These are phyloP conservation scores for Cephus rjabovi DNA, from an alignment of 2,888 invertebrate species.

Conservation along the genomic window DNA sequence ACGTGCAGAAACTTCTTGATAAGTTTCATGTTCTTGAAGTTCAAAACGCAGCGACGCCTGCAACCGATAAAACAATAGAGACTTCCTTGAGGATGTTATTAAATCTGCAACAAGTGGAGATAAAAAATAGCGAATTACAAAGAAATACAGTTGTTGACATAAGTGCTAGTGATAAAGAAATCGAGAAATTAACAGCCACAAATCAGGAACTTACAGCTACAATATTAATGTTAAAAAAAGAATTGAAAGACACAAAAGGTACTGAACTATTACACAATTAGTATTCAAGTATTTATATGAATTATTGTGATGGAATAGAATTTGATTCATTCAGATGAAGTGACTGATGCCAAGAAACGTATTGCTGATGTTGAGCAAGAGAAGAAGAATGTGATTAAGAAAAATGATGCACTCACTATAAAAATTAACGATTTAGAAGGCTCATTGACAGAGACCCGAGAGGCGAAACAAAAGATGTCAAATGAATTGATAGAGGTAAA, in stretches of 20 bases:
- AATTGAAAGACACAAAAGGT: conserved; percentile 36
- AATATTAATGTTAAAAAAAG: conserved; percentile 27
- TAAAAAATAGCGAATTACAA: conserved; percentile 10
- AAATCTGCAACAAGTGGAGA: conserved; percentile 36
- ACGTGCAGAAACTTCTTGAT: conserved; percentile 73
- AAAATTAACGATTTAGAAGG: conserved; percentile 6
- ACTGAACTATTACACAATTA: conserved; percentile 7
- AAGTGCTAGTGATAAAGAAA: conserved; percentile 8
- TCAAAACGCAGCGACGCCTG: conserved; percentile 51
- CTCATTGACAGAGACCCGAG: conserved; percentile 6
- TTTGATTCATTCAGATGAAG: conserved; percentile 1
- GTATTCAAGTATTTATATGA: neutral
- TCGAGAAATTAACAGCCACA: conserved; percentile 11
- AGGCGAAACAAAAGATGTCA: neutral
- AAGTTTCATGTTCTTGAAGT: conserved; percentile 64
- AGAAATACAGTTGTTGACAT: neutral
- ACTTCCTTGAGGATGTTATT: conserved; percentile 49
- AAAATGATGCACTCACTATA: conserved; percentile 1
- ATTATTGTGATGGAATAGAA: conserved; percentile 6
- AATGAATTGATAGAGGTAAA: conserved; percentile 9
- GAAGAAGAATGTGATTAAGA: neutral
- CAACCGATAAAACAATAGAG: conserved; percentile 44
- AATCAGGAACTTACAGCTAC: conserved; percentile 29
- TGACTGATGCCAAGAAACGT: neutral
- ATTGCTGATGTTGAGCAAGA: neutral